Percentiles rank a stretch among this genome's conserved stretches.
Evolutionary conservation across 2,888 invertebrate genomes (phyloP).

Genomic region (Hirtodrosophila cameraria): DNA sequence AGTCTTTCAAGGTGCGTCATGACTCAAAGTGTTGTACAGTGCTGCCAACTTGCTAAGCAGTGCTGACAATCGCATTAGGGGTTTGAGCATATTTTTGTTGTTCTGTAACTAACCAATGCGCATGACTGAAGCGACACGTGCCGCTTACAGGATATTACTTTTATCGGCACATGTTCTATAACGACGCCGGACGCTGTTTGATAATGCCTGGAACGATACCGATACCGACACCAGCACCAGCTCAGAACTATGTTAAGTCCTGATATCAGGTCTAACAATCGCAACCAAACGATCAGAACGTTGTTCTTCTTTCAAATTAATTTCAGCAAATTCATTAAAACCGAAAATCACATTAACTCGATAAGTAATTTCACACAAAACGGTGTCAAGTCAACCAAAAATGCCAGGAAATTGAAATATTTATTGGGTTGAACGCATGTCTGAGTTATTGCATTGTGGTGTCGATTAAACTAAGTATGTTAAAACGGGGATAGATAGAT

Average conservation of each 20-base stretch:
- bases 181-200: conserved; percentile 54
- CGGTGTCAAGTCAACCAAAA: conserved; percentile 67
- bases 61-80: neutral
- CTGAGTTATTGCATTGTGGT: conserved; percentile 4
- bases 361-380: conserved; percentile 69
- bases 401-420: conserved; percentile 68
- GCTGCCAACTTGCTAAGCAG: conserved; percentile 21
- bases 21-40: neutral
- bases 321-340: conserved; percentile 74
- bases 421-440: conserved; percentile 38
- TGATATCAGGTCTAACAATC: conserved; percentile 38
- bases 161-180: conserved; percentile 67
- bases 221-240: conserved; percentile 10
- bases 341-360: conserved; percentile 63
- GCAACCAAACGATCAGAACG: conserved; percentile 39
- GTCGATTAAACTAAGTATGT: neutral
- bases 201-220: conserved; percentile 35
- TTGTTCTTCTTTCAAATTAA: conserved; percentile 55
- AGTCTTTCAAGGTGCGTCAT: conserved; percentile 4
- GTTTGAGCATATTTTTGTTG: conserved; percentile 15
- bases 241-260: conserved; percentile 12
- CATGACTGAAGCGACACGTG: conserved; percentile 66
- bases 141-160: conserved; percentile 71
- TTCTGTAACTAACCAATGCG: conserved; percentile 25
- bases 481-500: neutral